Conservation (phyloP, 2,888 invertebrate species). For the Stenchaetothrips biformis region DNA sequence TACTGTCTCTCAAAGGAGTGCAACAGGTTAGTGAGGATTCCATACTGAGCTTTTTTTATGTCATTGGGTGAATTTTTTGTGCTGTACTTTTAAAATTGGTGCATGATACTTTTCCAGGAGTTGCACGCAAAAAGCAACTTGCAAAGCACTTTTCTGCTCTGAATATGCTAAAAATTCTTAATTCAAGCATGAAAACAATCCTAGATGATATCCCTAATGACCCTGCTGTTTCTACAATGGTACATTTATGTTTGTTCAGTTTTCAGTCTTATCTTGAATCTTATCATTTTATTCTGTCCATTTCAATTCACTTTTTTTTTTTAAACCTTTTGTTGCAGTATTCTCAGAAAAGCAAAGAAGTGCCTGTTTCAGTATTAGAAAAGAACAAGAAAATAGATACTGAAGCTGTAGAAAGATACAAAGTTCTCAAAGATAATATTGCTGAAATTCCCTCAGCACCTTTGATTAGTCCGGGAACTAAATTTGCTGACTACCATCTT, state of each 20-base stretch:
- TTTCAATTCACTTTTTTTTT: not conserved
- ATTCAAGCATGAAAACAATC: not conserved
- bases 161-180: not conserved
- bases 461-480: not conserved
- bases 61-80: not conserved
- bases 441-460: not conserved
- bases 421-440: not conserved
- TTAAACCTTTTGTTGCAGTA: not conserved
- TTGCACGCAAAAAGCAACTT: not conserved
- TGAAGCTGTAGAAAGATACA: not conserved
- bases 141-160: not conserved
- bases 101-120: not conserved
- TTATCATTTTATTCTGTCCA: not conserved
- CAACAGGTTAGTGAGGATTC: not conserved
- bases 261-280: not conserved
- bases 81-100: not conserved
- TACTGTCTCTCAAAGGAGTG: conserved; percentile 9
- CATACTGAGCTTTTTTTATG: too few species aligned
- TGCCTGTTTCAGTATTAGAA: not conserved
- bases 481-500: not conserved
- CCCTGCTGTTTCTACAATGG: conserved; percentile 4
- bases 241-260: not conserved
- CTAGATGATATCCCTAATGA: conserved; percentile 5
- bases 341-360: not conserved
- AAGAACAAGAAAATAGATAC: not conserved